Conservation (phyloP, 2,888 invertebrate species). For the Malthinus seriepunctatus region DNA sequence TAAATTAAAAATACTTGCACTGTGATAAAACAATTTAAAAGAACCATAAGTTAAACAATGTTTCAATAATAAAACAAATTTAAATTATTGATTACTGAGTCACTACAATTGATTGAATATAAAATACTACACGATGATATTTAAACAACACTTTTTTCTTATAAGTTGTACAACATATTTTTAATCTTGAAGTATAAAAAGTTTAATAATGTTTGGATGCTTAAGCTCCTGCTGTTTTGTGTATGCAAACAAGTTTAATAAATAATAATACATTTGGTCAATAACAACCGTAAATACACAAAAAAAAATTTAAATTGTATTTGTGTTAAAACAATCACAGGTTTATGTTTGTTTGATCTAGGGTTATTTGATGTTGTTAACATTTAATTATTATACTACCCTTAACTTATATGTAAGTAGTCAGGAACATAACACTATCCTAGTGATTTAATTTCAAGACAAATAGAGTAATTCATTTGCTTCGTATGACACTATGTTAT, state of each 20-base stretch:
- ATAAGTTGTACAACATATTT: background rate
- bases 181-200: background rate
- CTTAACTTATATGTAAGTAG: no score
- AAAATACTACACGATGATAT: background rate
- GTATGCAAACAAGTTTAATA: conserved; percentile 23
- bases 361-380: conserved; percentile 16
- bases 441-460: no score
- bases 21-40: no score
- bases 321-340: no score
- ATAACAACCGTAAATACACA: conserved; percentile 22
- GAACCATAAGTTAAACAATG: no score
- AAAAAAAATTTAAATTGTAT: background rate
- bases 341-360: conserved; percentile 7
- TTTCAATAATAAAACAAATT: no score
- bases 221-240: conserved; percentile 23
- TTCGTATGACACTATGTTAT: no score
- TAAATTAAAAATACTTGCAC: no score
- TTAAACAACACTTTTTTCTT: conserved; percentile 1
- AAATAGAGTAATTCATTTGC: no score
- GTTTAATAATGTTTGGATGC: conserved; percentile 1
- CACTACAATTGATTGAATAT: no score
- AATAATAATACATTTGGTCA: conserved; percentile 21
- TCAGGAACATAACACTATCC: no score
- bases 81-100: no score
- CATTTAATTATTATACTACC: background rate